Percentiles rank a stretch among this genome's conserved stretches.
Evolutionary conservation across 2,113 vertebrate genomes (phyloP).

Genomic region (Diadophis punctatus): DNA sequence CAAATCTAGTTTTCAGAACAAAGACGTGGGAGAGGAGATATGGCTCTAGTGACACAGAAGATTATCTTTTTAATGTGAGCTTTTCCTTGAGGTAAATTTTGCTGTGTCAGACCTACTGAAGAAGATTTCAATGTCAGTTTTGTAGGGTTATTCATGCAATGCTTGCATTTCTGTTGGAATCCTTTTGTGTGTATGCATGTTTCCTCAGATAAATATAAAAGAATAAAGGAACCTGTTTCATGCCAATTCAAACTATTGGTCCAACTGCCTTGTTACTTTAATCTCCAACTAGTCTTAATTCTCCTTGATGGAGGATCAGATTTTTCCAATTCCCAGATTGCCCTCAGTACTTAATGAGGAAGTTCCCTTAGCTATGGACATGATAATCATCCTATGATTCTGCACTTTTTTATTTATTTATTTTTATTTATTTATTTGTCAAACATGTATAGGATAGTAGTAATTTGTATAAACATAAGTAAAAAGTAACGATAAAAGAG

Average conservation of each 20-base stretch:
- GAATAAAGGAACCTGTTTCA: not conserved
- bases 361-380: not conserved
- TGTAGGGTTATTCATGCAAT: not conserved
- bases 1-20: constrained; percentile 9
- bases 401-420: too few relatives aligned
- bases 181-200: not conserved
- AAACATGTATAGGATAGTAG: too few relatives aligned
- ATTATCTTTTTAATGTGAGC: not conserved
- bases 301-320: not conserved
- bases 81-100: not conserved
- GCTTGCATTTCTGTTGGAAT: not conserved
- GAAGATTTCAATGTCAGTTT: constrained; percentile 10
- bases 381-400: not conserved
- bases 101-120: not conserved
- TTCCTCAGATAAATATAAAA: not conserved
- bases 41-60: constrained; percentile 6
- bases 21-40: constrained; percentile 2
- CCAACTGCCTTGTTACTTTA: not conserved
- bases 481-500: too few relatives aligned
- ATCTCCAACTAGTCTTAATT: not conserved
- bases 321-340: not conserved
- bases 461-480: too few relatives aligned
- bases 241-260: not conserved
- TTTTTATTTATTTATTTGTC: too few relatives aligned
- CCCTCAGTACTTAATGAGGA: not conserved